Percentiles rank a stretch among this genome's conserved stretches.
These are phyloP conservation scores for Drosophila obscura DNA, from an alignment of 1,140 invertebrate species.

Conservation along the genomic window DNA sequence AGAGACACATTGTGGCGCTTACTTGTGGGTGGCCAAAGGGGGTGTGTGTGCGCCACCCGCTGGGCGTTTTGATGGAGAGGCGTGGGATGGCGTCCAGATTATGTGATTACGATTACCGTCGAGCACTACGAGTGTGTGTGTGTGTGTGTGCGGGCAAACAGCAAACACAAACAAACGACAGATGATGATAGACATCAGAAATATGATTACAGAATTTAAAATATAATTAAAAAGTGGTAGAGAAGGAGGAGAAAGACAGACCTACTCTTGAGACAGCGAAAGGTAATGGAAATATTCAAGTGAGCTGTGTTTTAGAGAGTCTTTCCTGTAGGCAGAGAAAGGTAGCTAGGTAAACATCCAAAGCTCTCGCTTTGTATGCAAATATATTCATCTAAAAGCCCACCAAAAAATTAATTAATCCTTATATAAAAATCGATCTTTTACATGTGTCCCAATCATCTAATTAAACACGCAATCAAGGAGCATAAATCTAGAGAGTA, in stretches of 20 bases:
- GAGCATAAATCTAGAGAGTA: conserved; percentile 1
- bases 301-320: no score
- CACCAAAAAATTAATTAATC: no score
- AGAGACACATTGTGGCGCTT: conserved; percentile 41
- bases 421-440: no score
- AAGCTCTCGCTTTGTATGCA: no score
- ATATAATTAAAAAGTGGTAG: conserved; percentile 17
- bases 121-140: conserved; percentile 6
- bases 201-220: conserved; percentile 11
- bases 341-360: no score
- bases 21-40: conserved; percentile 28
- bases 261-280: not conserved
- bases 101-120: conserved; percentile 53
- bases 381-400: no score
- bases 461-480: not conserved
- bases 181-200: conserved; percentile 46
- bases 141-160: conserved; percentile 19
- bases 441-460: no score
- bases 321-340: no score
- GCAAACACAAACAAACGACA: conserved; percentile 28
- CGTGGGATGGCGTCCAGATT: conserved; percentile 37
- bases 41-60: conserved; percentile 52
- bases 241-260: not conserved
- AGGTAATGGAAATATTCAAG: no score
- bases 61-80: conserved; percentile 41